Base-by-base conservation (phyloP, 2,888 invertebrate species). In the Dicyrtoma fusca region DNA sequence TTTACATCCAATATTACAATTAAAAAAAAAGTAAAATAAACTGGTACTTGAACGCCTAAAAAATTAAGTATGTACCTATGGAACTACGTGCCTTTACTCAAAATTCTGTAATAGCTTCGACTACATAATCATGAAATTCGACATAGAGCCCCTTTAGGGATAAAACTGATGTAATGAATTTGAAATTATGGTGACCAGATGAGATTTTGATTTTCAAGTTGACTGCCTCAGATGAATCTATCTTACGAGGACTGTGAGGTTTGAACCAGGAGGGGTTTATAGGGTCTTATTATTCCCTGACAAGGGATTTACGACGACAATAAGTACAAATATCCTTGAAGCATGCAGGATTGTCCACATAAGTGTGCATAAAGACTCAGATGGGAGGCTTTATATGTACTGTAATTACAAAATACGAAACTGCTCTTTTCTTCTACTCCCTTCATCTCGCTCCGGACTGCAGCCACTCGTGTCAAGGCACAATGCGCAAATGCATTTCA, bases 181-280 rank as follows among this genome's bases (percentile, higher is more conserved):
- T 69, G 76, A 75, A 77, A 77, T 77, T 77, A 77, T 76, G 72
- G 75, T 76, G 76, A 73, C 77, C 75, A 75, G 68, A 71, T 74
- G 74, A 77, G 73, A 73, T 73, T 76, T 61, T 77, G 76, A 77
- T 77, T 77, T 77, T 77, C 76, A 71, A 76, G 76, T 63, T 74
- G 75, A 76, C 59, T 76, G 76, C 72, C 62, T 74, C 68, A 74
- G 59, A 75, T 77, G 76, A 77, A 74, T 76, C 72, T 75, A 69
- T 72, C 72, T 51, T 23, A 45, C 72, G 66, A n/a, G n/a, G n/a
- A 70, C 71, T 65, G 71, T 71, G 59, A 71, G 65, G 65, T 63
- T 63, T 64, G 64, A 65, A 71, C 65, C 57, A 55, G 65, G 64
- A 71, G 71, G 71, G 65, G 71, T 64, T 23, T 53, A n/a, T n/a